Evolutionary conservation across 2,797 vertebrate species (phyloP).

Genomic region (Limnodromus scolopaceus): DNA sequence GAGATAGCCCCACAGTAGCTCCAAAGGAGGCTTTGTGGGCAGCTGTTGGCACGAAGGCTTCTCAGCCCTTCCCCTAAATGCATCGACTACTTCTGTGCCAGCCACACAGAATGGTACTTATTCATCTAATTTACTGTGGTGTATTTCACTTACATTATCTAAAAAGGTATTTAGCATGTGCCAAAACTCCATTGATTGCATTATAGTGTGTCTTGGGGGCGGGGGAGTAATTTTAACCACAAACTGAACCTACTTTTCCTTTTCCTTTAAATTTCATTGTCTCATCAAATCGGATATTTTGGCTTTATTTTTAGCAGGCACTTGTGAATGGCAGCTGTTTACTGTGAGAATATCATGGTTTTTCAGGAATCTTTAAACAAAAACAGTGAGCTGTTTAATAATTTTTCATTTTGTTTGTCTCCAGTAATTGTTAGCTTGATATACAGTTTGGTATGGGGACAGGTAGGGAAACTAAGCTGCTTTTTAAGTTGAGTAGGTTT

Average conservation of each 20-base stretch:
- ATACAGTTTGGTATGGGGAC: background rate
- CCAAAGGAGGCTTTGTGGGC: constrained; percentile 41
- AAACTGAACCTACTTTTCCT: background rate
- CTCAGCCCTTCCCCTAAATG: constrained; percentile 9
- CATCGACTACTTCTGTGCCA: background rate
- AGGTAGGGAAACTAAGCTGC: background rate
- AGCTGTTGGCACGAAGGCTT: background rate
- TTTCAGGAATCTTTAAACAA: constrained; percentile 16
- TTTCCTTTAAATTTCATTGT: background rate
- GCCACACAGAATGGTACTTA: background rate
- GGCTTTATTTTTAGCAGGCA: constrained; percentile 8
- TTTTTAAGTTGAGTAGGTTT: background rate
- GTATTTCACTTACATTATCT: background rate
- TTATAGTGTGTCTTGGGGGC: background rate
- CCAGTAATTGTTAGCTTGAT: background rate
- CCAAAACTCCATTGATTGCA: background rate
- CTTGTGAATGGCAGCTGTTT: constrained; percentile 11
- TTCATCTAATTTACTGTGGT: constrained; percentile 19
- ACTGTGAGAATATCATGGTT: background rate
- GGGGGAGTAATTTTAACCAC: background rate
- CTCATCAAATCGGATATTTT: background rate
- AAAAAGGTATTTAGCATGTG: constrained; percentile 25
- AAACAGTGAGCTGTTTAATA: background rate
- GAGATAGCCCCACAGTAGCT: background rate
- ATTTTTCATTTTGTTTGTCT: background rate